phyloP scores from a whole-genome alignment of 1,140 invertebrate species.

The Laupala kohalensis region DNA sequence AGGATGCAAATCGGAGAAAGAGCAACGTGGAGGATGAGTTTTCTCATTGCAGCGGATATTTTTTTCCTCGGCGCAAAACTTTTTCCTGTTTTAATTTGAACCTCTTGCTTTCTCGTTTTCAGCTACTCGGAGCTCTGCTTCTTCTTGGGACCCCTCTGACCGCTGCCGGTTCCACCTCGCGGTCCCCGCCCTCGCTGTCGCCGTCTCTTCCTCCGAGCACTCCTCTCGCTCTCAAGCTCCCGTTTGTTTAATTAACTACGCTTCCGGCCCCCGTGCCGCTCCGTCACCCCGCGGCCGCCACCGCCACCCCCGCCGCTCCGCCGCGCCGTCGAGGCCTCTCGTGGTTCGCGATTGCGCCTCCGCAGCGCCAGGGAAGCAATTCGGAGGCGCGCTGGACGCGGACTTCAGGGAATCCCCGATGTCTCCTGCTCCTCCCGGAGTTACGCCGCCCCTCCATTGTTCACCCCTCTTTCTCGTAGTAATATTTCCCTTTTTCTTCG shows the following conservation, averaged over 20 bases:
- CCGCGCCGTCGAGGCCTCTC: too few relatives aligned
- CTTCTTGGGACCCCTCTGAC: not conserved
- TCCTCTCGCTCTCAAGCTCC: not conserved
- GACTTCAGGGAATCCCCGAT: not conserved
- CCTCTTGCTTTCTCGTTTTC: not conserved
- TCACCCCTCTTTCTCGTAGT: not conserved
- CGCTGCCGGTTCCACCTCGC: not conserved
- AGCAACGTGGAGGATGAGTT: not conserved
- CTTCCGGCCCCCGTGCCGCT: not conserved
- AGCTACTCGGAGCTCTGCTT: not conserved
- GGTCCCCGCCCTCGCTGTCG: too few relatives aligned
- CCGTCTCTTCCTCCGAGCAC: too few relatives aligned
- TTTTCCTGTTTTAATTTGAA: not conserved
- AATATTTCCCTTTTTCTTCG: not conserved
- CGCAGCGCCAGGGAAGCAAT: not conserved
- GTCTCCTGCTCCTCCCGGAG: too few relatives aligned
- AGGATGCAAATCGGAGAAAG: not conserved
- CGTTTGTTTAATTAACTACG: not conserved
- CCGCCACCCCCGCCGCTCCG: too few relatives aligned
- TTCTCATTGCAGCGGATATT: not conserved
- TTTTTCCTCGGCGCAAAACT: not conserved
- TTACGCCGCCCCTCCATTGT: not conserved
- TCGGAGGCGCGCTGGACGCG: not conserved
- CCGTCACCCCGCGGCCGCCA: not conserved
- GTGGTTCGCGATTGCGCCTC: not conserved